A percentile compares a stretch with the other conserved stretches of the same genome.
phyloP scores from a whole-genome alignment of 2,113 vertebrate genomes.

The Xiphophorus maculatus region DNA sequence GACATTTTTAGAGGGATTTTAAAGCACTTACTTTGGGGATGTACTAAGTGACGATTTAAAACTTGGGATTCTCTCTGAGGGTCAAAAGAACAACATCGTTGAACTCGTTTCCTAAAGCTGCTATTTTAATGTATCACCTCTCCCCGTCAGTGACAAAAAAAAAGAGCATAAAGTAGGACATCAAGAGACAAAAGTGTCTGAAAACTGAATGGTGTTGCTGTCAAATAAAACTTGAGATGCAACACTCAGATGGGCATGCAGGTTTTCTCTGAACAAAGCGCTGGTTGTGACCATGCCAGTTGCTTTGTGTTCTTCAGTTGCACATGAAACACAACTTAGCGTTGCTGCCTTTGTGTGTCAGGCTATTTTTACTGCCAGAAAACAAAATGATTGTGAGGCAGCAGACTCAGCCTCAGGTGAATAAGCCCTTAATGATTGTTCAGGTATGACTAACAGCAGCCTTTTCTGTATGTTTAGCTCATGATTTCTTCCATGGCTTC shows the following conservation, averaged over 20 bases:
- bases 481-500: not conserved
- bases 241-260: not conserved
- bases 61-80: not conserved
- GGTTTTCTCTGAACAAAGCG: conserved; percentile 11
- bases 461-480: not conserved
- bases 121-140: conserved; percentile 45
- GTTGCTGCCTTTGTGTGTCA: not conserved
- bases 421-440: conserved; percentile 1
- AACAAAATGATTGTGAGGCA: not conserved
- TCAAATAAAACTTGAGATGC: conserved; percentile 8
- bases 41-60: not conserved
- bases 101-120: conserved; percentile 14
- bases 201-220: not conserved
- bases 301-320: not conserved
- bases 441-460: not conserved
- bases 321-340: not conserved
- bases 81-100: conserved; percentile 2
- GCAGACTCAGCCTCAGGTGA: not conserved
- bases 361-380: not conserved
- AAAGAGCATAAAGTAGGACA: conserved; percentile 1
- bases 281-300: not conserved
- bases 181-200: not conserved
- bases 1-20: conserved; percentile 2
- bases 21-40: not conserved
- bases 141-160: not conserved